These are phyloP conservation scores for Anoplius nigerrimus DNA, from an alignment of 2,888 invertebrate genomes.

Conservation along the genomic window DNA sequence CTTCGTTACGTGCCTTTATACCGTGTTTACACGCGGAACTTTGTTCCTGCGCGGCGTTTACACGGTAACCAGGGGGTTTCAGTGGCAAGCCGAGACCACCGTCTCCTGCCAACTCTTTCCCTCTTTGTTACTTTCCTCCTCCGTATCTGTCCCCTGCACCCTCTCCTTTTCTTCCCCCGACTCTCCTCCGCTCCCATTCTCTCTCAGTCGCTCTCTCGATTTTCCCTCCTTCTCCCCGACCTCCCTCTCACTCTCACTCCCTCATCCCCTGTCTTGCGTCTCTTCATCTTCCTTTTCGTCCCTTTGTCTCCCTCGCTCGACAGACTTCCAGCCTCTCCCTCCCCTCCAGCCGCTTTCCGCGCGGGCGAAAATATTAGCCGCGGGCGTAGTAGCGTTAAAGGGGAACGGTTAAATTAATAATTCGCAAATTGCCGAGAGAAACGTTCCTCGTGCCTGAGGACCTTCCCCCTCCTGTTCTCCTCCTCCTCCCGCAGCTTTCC, in stretches of 20 bases:
- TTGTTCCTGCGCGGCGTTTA: conserved; percentile 47
- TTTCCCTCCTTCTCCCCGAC: not conserved
- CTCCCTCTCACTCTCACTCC: not conserved
- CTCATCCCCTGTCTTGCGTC: not conserved
- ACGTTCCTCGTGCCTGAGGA: conserved; percentile 24
- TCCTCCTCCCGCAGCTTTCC: conserved; percentile 13
- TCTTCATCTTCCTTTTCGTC: conserved; percentile 2
- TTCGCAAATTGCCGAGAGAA: conserved; percentile 55
- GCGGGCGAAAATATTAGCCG: conserved; percentile 50
- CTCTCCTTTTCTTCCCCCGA: not conserved
- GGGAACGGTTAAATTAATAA: conserved; percentile 59
- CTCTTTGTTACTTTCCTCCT: not conserved
- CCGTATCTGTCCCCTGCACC: conserved; percentile 3
- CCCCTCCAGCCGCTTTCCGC: conserved; percentile 11
- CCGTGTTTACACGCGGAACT: conserved; percentile 51
- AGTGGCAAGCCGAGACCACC: conserved; percentile 20
- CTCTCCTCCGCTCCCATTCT: too few relatives aligned
- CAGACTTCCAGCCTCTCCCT: not conserved
- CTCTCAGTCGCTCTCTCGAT: conserved; percentile 1
- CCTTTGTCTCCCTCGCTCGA: conserved; percentile 27
- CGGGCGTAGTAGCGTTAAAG: conserved; percentile 49
- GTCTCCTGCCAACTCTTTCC: conserved; percentile 17
- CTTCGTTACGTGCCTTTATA: conserved; percentile 52
- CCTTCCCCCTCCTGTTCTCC: conserved; percentile 18
- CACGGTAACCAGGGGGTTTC: conserved; percentile 46